These are phyloP conservation scores for Drosophila oshimai DNA, from an alignment of 1,140 invertebrate species.

Conservation along the genomic window DNA sequence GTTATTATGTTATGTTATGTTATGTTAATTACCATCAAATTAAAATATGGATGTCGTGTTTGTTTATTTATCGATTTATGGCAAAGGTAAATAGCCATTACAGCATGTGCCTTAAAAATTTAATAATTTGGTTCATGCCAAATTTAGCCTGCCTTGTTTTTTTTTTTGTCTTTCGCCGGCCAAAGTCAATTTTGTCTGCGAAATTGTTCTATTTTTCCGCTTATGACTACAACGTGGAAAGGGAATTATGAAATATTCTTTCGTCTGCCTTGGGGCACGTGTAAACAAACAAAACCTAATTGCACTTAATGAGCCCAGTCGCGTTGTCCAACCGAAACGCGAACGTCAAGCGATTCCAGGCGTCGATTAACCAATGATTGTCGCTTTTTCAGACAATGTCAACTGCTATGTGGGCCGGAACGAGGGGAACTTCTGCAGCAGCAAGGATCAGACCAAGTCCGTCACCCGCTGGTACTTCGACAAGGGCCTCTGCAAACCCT, in stretches of 20 bases:
- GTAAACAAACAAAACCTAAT: constrained; percentile 45
- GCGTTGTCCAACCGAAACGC: background rate
- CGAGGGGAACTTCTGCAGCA: constrained; percentile 77
- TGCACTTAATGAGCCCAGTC: constrained; percentile 44
- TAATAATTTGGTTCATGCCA: constrained; percentile 13
- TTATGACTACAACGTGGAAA: constrained; percentile 34
- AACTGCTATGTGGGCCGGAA: constrained; percentile 77
- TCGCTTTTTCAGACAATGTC: constrained; percentile 59
- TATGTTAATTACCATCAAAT: too few species aligned
- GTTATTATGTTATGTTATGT: too few species aligned
- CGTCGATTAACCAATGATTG: constrained; percentile 38
- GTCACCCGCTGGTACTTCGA: constrained; percentile 75
- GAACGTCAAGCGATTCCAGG: constrained; percentile 7
- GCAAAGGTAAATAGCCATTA: constrained; percentile 33
- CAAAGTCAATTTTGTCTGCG: background rate
- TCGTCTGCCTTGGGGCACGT: background rate
- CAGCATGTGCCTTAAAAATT: background rate
- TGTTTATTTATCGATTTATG: constrained; percentile 1
- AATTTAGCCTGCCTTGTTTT: constrained; percentile 4
- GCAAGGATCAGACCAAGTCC: constrained; percentile 65
- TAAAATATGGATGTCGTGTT: too few species aligned
- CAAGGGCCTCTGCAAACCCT: constrained; percentile 65
- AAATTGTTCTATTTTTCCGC: constrained; percentile 24
- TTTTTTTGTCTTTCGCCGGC: background rate
- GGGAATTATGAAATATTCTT: constrained; percentile 46